Base-by-base conservation (phyloP, 2,888 invertebrate genomes). In the Rhagophthalmus giganteus region DNA sequence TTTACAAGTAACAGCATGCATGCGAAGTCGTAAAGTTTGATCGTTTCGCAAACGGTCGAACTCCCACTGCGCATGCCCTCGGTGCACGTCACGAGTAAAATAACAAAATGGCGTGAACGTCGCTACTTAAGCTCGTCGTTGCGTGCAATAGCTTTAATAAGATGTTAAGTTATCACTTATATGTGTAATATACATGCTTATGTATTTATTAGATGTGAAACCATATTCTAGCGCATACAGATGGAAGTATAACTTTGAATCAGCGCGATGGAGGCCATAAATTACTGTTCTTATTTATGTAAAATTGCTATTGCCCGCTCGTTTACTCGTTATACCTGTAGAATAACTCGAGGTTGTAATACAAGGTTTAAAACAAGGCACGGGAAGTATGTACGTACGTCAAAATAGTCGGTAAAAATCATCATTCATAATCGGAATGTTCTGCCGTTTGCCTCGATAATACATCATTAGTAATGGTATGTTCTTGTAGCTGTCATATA, bases 141-240 rank as follows among this genome's bases (percentile, higher is more conserved):
- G 72, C 72, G 71, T 72, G 72, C 68, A 63, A 55, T 62, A 59
- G 60, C 57, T 67, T 72, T 73, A 74, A 74, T 74, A 71, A 69
- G 71, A 71, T 72, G 73, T 73, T 71, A 74, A 74, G 71, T 73
- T 73, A 74, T 74, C 73, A 71, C 73, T 72, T 73, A 71, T 65
- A 67, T 64, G 65, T 71, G 71, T 73, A 73, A 73, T 73, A 72
- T 70, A 73, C 71, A 69, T 72, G 68, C 61, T 69, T 52, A 66
- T 68, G 62, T 69, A 71, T 71, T 70, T 70, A 70, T 71, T 69
- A 65, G 67, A 67, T 52, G 57, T 52, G 59, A 60, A 63, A 62
- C 52, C 50, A 55, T 64, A 54, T 51, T 58, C 59, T 31, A 28
- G 24, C 46, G 57, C n/a, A n/a, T n/a, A n/a, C n/a, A n/a, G 58